phyloP scores from a whole-genome alignment of 1,140 invertebrate genomes.

The Trypoxylus dichotomus region DNA sequence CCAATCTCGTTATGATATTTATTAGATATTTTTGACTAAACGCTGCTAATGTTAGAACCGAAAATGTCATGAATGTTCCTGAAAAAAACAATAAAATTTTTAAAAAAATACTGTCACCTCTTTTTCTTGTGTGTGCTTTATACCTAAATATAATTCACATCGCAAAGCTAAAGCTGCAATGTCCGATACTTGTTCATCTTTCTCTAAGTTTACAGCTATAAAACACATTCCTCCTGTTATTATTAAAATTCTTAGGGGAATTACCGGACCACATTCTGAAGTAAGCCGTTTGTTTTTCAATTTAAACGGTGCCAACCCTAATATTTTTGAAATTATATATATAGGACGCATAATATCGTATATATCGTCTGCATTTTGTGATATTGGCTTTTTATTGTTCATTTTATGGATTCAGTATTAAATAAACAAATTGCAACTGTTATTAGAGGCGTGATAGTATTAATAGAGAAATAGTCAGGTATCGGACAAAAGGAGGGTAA shows the following conservation, averaged over 20 bases:
- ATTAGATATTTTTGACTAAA: slow-evolving; percentile 29
- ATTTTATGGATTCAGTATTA: not conserved
- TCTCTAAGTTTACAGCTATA: not conserved
- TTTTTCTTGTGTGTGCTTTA: not conserved
- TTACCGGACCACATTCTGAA: not conserved
- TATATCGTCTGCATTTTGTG: not conserved
- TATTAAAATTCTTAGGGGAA: not conserved
- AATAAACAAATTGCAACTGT: no score
- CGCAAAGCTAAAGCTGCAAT: slow-evolving; percentile 28
- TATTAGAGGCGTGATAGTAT: no score
- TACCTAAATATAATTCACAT: slow-evolving; percentile 31
- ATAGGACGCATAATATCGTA: slow-evolving; percentile 31
- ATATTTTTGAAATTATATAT: slow-evolving; percentile 31
- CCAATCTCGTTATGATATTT: slow-evolving; percentile 26
- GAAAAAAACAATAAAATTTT: not conserved
- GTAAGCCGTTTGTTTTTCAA: not conserved
- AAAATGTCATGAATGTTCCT: slow-evolving; percentile 28
- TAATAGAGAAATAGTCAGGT: no score
- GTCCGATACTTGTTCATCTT: not conserved
- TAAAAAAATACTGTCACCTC: not conserved
- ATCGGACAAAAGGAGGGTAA: no score
- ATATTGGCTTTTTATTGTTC: not conserved
- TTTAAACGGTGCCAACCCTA: slow-evolving; percentile 31
- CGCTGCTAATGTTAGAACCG: slow-evolving; percentile 29
- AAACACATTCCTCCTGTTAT: not conserved